Conservation (phyloP, 2,797 vertebrate genomes). For the Rhinatrema bivittatum region DNA sequence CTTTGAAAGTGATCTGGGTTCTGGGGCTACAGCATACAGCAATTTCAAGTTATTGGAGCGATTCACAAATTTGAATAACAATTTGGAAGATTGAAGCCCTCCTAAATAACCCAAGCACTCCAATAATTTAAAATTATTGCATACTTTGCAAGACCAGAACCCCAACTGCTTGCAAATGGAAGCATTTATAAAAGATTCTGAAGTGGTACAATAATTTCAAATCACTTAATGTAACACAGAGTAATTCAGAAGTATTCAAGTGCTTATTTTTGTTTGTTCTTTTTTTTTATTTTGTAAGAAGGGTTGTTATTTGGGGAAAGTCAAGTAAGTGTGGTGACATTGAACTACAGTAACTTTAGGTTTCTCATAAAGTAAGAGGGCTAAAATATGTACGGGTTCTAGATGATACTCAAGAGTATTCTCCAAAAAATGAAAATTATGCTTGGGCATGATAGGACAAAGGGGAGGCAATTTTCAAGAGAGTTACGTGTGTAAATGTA, state of each 20-base stretch:
- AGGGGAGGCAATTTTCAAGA: too few relatives aligned
- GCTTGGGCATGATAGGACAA: too few relatives aligned
- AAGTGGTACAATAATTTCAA: slow-evolving; percentile 43
- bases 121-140: slow-evolving; percentile 53
- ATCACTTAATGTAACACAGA: slow-evolving; percentile 20
- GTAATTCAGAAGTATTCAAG: slow-evolving; percentile 28
- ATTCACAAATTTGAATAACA: slow-evolving; percentile 49
- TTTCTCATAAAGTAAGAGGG: slow-evolving; percentile 3
- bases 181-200: slow-evolving; percentile 29
- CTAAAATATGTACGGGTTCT: too few relatives aligned
- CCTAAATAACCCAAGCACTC: slow-evolving; percentile 44
- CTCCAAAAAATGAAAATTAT: too few relatives aligned
- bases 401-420: too few relatives aligned
- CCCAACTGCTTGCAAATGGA: slow-evolving; percentile 31
- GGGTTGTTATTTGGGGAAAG: slow-evolving; percentile 29
- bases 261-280: too few relatives aligned
- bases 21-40: slow-evolving; percentile 20
- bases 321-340: slow-evolving; percentile 20
- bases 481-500: too few relatives aligned
- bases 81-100: slow-evolving; percentile 46
- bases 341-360: slow-evolving; percentile 23
- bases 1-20: slow-evolving; percentile 21
- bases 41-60: slow-evolving; percentile 41
- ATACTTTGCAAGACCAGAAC: slow-evolving; percentile 33
- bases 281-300: slow-evolving; percentile 28